Evolutionary conservation across 1,140 invertebrate species (phyloP), one percentile per base, ranked within the genome.

Genomic region (Heliconius nattereri): DNA sequence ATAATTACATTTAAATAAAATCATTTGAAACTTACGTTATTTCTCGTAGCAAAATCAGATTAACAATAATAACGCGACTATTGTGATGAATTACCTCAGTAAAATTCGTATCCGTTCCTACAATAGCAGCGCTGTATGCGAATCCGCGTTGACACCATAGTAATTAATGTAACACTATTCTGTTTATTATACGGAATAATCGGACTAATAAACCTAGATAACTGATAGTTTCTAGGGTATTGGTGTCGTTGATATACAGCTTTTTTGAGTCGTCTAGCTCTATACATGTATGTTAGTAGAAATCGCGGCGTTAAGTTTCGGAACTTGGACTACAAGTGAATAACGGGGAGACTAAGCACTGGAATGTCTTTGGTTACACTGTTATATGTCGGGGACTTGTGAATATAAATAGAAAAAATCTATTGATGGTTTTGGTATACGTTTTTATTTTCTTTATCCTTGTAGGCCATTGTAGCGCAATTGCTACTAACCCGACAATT

Each of bases 161-260:
- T 73, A 73, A 73, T 73, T 73, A 16, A 73, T 49, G 72, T 73
- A 49, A 73, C 45, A 73, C 72, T 9, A 73, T 45, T 73, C 35
- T 73, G 71, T 73, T 73, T 45, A 45, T 26, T 45, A 23, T 45
- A 45, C 40, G 37, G 49, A 45, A 73, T 49, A 49, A 73, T 73
- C 72, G 26, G 32, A n/a, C 13, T 23, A 72, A 73, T 40, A 73
- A 26, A 1, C 5, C 60, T 11, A 66, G 3, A 3, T 23, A 29
- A 66, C 7, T 52, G 13, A 66, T 66, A 26, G 29, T 66, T 66
- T 26, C 60, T 29, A 8, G 9, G 60, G 23, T 66, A 26, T 66
- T 66, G 60, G 13, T 16, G 20, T 13, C 23, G 60, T 26, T 66
- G 3, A 9, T 66, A 13, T 66, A 6, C 0, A 35, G 3, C 7